phyloP scores from a whole-genome alignment of 1,140 invertebrate genomes.

The Drosophila sechellia region DNA sequence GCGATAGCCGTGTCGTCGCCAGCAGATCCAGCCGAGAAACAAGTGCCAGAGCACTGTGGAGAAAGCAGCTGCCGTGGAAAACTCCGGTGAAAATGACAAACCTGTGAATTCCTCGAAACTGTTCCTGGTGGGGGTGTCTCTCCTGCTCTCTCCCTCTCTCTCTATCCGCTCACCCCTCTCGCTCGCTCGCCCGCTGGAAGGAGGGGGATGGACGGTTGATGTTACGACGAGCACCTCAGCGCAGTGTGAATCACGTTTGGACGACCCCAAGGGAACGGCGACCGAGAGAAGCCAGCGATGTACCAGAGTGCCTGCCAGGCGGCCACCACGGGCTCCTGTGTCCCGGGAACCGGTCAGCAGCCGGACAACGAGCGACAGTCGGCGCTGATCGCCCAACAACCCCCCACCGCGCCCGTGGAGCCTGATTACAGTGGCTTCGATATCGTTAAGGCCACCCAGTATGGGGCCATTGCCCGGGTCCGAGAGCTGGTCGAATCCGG shows the following conservation, averaged over 20 bases:
- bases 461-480: slow-evolving; percentile 93
- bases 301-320: slow-evolving; percentile 89
- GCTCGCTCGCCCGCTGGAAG: slow-evolving; percentile 27
- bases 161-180: slow-evolving; percentile 25
- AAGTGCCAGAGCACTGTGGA: slow-evolving; percentile 10
- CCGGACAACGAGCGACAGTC: slow-evolving; percentile 85
- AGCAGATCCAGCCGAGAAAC: slow-evolving; percentile 18
- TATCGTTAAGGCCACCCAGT: slow-evolving; percentile 97
- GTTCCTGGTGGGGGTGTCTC: slow-evolving; percentile 67
- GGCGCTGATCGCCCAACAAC: slow-evolving; percentile 86
- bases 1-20: slow-evolving; percentile 38
- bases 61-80: slow-evolving; percentile 11
- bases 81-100: slow-evolving; percentile 48
- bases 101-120: slow-evolving; percentile 55
- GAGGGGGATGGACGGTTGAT: slow-evolving; percentile 73
- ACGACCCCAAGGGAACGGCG: slow-evolving; percentile 47
- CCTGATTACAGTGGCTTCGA: slow-evolving; percentile 94
- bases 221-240: slow-evolving; percentile 47
- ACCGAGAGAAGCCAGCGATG: slow-evolving; percentile 83
- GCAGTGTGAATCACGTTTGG: slow-evolving; percentile 71
- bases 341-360: slow-evolving; percentile 85
- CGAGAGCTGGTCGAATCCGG: slow-evolving; percentile 94
- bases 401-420: slow-evolving; percentile 86
- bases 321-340: slow-evolving; percentile 85
- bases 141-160: slow-evolving; percentile 36